Conservation (phyloP, 2,888 invertebrate genomes). For the Scaptomyza polygonia region DNA sequence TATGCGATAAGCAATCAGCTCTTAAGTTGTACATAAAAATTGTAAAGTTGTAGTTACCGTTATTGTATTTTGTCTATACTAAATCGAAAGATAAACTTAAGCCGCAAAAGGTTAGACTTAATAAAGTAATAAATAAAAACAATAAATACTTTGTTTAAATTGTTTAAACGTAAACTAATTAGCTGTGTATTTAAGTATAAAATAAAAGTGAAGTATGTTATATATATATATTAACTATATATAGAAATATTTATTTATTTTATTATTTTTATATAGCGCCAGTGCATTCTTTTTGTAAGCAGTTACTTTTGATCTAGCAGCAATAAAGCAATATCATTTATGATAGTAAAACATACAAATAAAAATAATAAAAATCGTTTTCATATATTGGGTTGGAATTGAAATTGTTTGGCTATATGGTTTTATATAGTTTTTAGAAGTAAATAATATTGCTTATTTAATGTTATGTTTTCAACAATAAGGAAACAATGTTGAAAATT, state of each 20-base stretch:
- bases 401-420: not conserved
- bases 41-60: slow-evolving; percentile 72
- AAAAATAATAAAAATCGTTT: not conserved
- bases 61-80: slow-evolving; percentile 67
- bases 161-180: slow-evolving; percentile 22
- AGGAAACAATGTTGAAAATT: not conserved
- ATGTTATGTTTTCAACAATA: too few species aligned
- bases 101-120: slow-evolving; percentile 43
- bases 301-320: slow-evolving; percentile 68
- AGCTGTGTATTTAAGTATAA: slow-evolving; percentile 38
- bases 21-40: slow-evolving; percentile 64
- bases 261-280: slow-evolving; percentile 59
- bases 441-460: too few species aligned
- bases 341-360: slow-evolving; percentile 46
- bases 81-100: slow-evolving; percentile 33
- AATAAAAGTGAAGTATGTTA: slow-evolving; percentile 39
- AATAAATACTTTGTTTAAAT: slow-evolving; percentile 50
- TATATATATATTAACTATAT: slow-evolving; percentile 21
- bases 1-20: slow-evolving; percentile 10
- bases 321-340: slow-evolving; percentile 69
- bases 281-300: slow-evolving; percentile 49
- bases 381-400: not conserved
- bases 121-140: slow-evolving; percentile 3
- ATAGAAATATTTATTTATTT: slow-evolving; percentile 72
- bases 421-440: not conserved